Percentiles rank a stretch among this genome's conserved stretches.
These are phyloP conservation scores for Nerophis ophidion DNA, from an alignment of 2,113 vertebrate genomes.

Conservation along the genomic window DNA sequence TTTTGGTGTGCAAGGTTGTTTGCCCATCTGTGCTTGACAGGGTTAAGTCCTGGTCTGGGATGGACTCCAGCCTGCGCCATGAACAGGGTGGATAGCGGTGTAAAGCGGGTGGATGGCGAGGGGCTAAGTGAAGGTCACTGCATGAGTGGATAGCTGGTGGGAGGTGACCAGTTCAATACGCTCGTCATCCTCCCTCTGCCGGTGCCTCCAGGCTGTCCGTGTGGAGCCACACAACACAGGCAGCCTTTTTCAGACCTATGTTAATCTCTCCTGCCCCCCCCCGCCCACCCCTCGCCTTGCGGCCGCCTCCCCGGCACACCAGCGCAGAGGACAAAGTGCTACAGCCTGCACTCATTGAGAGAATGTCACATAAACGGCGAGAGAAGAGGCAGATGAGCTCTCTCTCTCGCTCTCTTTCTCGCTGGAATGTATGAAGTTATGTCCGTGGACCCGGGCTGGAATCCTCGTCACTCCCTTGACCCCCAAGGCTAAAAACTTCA, in stretches of 20 bases:
- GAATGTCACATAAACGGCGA: conserved; percentile 28
- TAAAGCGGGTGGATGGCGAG: background rate
- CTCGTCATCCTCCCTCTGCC: conserved; percentile 51
- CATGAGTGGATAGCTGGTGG: conserved; percentile 26
- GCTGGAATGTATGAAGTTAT: conserved; percentile 4
- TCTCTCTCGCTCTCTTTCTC: background rate
- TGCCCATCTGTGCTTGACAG: no score
- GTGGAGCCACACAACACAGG: conserved; percentile 55
- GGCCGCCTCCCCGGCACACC: conserved; percentile 34
- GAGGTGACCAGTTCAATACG: conserved; percentile 38
- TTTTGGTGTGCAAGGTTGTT: no score
- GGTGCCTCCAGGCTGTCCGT: conserved; percentile 44
- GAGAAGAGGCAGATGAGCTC: conserved; percentile 8
- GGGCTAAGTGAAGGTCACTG: conserved; percentile 4
- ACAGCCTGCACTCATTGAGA: conserved; percentile 22
- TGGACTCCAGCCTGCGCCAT: no score
- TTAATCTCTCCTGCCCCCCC: conserved; percentile 56
- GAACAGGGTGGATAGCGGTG: no score
- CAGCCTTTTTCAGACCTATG: conserved; percentile 55
- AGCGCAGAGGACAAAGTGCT: conserved; percentile 47
- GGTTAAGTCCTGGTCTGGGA: no score
- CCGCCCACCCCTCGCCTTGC: conserved; percentile 1
- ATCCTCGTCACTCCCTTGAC: conserved; percentile 37
- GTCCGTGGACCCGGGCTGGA: conserved; percentile 2
- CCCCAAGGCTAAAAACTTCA: no score